These are phyloP conservation scores for Morus bassanus DNA, from an alignment of 2,797 vertebrate species.

Conservation along the genomic window DNA sequence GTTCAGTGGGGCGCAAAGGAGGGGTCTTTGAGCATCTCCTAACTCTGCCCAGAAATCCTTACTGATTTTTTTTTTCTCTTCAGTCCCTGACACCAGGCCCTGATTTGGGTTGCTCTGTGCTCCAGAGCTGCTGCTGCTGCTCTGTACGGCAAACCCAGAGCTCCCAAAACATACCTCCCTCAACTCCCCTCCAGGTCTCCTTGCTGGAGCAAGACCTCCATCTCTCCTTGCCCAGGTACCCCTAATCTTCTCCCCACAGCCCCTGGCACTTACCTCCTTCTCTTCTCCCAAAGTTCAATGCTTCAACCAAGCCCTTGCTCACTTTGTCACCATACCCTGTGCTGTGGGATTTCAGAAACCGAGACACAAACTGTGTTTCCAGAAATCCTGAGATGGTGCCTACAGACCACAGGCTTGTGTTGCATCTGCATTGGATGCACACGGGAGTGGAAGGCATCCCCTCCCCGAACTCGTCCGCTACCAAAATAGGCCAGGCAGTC, in stretches of 20 bases:
- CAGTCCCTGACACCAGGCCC: not conserved
- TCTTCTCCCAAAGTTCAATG: not conserved
- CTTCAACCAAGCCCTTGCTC: not conserved
- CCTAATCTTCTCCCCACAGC: not conserved
- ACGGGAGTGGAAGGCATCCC: not conserved
- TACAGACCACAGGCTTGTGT: not conserved
- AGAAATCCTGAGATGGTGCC: not conserved
- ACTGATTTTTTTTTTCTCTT: not conserved
- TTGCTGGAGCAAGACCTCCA: not conserved
- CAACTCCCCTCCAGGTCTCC: fast-evolving
- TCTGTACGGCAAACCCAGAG: not conserved
- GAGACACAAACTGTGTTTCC: not conserved
- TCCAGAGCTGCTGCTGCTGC: not conserved
- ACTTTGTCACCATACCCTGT: not conserved
- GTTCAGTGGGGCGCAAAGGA: not conserved
- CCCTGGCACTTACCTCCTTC: not conserved
- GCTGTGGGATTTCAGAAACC: not conserved
- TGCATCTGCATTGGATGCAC: not conserved
- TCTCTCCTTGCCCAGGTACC: not conserved
- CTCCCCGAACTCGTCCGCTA: not conserved
- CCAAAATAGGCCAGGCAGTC: not conserved
- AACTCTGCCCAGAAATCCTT: not conserved
- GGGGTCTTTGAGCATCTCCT: not conserved
- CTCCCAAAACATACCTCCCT: not conserved
- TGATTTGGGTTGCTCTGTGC: not conserved